Evolutionary conservation across 1,140 invertebrate genomes (phyloP).

Genomic region (Plodia interpunctella): DNA sequence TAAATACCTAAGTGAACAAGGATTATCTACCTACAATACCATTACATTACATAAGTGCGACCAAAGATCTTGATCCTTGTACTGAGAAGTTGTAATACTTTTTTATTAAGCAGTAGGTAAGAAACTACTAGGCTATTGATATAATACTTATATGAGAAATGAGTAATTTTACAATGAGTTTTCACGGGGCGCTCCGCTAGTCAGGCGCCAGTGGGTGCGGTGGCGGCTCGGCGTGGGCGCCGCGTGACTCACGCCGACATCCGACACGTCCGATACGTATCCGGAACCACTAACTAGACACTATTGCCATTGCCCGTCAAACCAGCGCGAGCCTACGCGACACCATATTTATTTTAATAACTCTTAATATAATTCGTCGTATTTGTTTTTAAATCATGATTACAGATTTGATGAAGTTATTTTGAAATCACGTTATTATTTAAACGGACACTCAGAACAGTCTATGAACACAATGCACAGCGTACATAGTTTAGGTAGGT

Average conservation of each 20-base stretch:
- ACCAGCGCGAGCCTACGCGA: conserved; percentile 58
- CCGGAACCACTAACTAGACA: conserved; percentile 73
- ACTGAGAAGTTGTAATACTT: neutral
- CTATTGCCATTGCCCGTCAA: conserved; percentile 54
- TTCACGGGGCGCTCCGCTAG: conserved; percentile 36
- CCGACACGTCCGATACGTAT: conserved; percentile 74
- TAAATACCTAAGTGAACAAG: too few species aligned
- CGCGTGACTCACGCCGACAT: conserved; percentile 72
- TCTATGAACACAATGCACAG: too few species aligned
- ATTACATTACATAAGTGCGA: too few species aligned
- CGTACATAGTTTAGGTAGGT: too few species aligned
- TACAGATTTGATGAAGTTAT: too few species aligned
- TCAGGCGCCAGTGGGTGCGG: conserved; percentile 44
- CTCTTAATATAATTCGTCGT: conserved; percentile 26
- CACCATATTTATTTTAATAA: conserved; percentile 58
- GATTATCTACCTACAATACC: too few species aligned
- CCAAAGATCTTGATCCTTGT: too few species aligned
- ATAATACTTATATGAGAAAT: neutral
- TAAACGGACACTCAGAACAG: too few species aligned
- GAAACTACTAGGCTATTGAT: neutral
- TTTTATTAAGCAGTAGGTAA: neutral
- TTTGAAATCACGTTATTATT: too few species aligned
- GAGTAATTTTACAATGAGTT: conserved; percentile 7
- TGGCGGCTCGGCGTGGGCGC: conserved; percentile 56
- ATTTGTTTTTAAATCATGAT: too few species aligned